These are phyloP conservation scores for Balaeniceps rex DNA, from an alignment of 2,113 vertebrate genomes.

Conservation along the genomic window DNA sequence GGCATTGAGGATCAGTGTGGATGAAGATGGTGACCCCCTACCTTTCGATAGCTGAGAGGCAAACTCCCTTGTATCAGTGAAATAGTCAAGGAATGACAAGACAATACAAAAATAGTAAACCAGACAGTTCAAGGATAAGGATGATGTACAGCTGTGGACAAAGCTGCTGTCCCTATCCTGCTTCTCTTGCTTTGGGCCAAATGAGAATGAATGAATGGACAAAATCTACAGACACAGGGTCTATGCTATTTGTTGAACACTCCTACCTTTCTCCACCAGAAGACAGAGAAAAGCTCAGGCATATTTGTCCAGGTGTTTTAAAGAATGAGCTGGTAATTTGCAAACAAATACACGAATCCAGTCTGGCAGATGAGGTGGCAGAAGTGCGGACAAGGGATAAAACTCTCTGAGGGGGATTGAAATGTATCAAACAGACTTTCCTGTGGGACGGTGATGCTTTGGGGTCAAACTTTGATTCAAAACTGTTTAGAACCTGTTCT, in stretches of 20 bases:
- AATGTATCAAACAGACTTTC: fast-evolving
- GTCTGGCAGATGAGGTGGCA: not conserved
- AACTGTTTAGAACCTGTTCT: not conserved
- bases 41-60: not conserved
- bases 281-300: not conserved
- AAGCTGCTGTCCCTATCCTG: not conserved
- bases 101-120: not conserved
- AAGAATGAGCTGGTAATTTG: not conserved
- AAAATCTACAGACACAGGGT: fast-evolving
- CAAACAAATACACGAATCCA: not conserved
- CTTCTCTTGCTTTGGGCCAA: not conserved
- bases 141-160: not conserved
- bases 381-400: not conserved
- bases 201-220: not conserved
- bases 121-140: not conserved
- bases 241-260: not conserved
- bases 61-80: not conserved
- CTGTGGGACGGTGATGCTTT: not conserved
- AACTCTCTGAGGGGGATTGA: not conserved
- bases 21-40: not conserved
- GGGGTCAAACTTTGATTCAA: not conserved
- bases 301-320: not conserved
- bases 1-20: not conserved
- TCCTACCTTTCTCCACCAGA: not conserved
- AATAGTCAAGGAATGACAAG: not conserved